These are phyloP conservation scores for Nothobranchius kuhntae DNA, from an alignment of 2,113 vertebrate species.

Conservation along the genomic window DNA sequence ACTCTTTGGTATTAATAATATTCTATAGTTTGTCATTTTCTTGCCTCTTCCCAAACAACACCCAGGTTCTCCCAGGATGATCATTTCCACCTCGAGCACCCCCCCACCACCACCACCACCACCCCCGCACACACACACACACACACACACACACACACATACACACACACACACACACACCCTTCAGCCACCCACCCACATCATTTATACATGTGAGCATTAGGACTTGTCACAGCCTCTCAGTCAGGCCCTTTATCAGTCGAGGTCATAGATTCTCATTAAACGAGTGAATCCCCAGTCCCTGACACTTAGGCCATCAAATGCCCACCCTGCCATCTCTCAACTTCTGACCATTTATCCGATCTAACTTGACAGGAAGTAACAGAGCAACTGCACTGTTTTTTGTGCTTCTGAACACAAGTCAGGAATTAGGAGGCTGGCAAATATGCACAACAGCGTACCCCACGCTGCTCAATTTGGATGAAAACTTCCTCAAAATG, in stretches of 20 bases:
- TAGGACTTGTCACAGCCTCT: conserved; percentile 73
- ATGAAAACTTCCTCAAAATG: conserved; percentile 5
- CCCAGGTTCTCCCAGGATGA: conserved; percentile 48
- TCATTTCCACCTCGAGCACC: conserved; percentile 46
- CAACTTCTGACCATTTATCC: conserved; percentile 61
- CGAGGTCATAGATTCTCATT: conserved; percentile 79
- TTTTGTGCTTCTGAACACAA: conserved; percentile 19
- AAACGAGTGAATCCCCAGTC: conserved; percentile 64
- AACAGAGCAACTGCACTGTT: conserved; percentile 12
- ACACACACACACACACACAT: conserved; percentile 14
- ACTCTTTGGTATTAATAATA: neutral
- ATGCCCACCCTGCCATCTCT: conserved; percentile 58
- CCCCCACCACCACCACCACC: no score
- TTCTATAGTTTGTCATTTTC: conserved; percentile 36
- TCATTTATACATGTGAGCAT: conserved; percentile 77
- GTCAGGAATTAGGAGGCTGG: conserved; percentile 4
- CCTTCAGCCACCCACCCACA: conserved; percentile 48
- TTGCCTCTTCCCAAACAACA: conserved; percentile 22
- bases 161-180: conserved; percentile 17
- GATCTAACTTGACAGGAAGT: conserved; percentile 53
- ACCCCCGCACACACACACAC: conserved; percentile 6
- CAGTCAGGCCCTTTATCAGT: conserved; percentile 69
- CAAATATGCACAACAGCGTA: conserved; percentile 17
- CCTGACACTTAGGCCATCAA: conserved; percentile 73
- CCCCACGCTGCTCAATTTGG: conserved; percentile 12